Evolutionary conservation across 2,888 invertebrate genomes (phyloP).

Genomic region (Drosophila demipolita): DNA sequence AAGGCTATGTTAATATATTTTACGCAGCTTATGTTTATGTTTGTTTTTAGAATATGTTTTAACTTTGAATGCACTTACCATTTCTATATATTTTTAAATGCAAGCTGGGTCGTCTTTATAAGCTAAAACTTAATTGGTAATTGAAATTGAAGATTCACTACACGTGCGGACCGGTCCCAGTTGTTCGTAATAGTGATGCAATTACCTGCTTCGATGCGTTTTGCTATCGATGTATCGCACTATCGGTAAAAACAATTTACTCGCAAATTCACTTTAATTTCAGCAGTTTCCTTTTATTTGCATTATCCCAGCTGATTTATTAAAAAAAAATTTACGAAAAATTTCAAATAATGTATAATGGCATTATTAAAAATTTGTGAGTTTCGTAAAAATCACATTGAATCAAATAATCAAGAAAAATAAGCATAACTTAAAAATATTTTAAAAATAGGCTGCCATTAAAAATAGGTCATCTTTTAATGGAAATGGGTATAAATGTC

Average conservation of each 20-base stretch:
- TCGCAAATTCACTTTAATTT: neutral
- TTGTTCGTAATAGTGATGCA: conserved; percentile 50
- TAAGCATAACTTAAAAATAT: neutral
- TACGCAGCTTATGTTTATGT: neutral
- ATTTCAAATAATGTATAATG: neutral
- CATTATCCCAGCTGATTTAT: neutral
- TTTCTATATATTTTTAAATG: conserved; percentile 68
- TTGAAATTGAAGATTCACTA: conserved; percentile 39
- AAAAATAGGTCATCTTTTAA: neutral
- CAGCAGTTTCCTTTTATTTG: neutral
- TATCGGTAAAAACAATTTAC: conserved; percentile 17
- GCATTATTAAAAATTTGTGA: neutral
- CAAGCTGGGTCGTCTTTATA: conserved; percentile 60
- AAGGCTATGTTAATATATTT: conserved; percentile 18
- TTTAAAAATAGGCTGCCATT: neutral
- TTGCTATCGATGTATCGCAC: conserved; percentile 28
- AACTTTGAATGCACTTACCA: conserved; percentile 52
- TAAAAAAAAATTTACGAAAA: neutral
- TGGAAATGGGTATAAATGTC: neutral
- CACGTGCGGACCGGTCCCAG: conserved; percentile 57
- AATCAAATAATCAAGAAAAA: neutral
- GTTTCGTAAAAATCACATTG: neutral
- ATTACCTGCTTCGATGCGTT: conserved; percentile 12
- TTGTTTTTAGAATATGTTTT: neutral
- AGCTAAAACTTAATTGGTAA: conserved; percentile 44